phyloP scores from a whole-genome alignment of 1,140 invertebrate genomes.

The Leguminivora glycinivorella region DNA sequence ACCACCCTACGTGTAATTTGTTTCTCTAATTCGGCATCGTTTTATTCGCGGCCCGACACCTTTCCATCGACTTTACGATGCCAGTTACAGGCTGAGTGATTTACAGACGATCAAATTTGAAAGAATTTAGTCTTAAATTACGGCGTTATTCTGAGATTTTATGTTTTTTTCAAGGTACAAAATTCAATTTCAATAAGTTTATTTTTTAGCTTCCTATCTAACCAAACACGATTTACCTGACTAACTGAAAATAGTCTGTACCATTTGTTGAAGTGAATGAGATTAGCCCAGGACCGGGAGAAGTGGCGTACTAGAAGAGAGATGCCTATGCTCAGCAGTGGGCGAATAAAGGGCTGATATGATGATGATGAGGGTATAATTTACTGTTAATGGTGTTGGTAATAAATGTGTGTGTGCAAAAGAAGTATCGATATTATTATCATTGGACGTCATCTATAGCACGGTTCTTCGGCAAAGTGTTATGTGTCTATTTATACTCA shows the following conservation, averaged over 20 bases:
- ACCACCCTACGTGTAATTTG: neutral
- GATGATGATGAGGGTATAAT: too few species aligned
- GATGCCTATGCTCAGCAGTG: too few species aligned
- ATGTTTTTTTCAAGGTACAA: neutral
- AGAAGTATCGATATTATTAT: neutral
- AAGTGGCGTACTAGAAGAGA: too few species aligned
- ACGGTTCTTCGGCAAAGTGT: conserved; percentile 14
- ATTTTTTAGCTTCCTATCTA: too few species aligned
- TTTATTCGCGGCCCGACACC: conserved; percentile 19
- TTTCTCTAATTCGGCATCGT: neutral
- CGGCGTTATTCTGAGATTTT: neutral
- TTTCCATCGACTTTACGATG: conserved; percentile 12
- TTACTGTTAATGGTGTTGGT: too few species aligned
- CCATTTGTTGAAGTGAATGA: too few species aligned
- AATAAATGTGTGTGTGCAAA: too few species aligned
- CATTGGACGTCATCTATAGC: neutral
- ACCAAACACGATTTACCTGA: too few species aligned
- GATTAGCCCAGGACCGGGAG: too few species aligned
- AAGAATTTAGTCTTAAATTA: neutral
- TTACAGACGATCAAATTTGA: conserved; percentile 8
- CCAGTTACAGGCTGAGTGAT: conserved; percentile 10
- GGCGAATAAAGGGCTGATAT: too few species aligned
- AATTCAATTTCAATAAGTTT: too few species aligned
- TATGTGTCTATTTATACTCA: conserved; percentile 44
- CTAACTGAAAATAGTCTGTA: too few species aligned